Conservation (phyloP, 2,113 vertebrate species). For the Amphiprion ocellaris region DNA sequence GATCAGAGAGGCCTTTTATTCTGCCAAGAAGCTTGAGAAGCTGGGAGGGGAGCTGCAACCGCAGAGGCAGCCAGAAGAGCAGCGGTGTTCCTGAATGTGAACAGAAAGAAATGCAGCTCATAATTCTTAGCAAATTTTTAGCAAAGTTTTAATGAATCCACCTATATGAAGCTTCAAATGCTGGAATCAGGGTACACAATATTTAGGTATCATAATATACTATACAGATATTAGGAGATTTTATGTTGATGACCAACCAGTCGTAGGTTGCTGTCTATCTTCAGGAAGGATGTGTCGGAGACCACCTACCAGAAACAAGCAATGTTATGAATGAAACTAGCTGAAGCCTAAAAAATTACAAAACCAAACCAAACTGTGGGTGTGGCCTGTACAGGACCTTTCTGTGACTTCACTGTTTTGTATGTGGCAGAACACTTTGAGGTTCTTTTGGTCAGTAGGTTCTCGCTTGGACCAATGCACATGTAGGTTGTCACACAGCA, state of each 20-base stretch:
- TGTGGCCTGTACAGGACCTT: no score
- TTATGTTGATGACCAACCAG: background rate
- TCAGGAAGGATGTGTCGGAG: no score
- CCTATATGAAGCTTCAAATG: background rate
- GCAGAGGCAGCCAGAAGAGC: conserved; percentile 30
- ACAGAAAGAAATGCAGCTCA: conserved; percentile 8
- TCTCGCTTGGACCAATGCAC: no score
- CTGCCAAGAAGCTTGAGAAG: conserved; percentile 72
- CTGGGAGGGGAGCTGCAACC: conserved; percentile 15
- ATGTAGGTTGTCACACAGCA: no score
- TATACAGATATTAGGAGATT: no score
- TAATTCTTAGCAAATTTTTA: background rate
- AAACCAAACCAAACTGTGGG: no score
- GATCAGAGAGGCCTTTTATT: conserved; percentile 78
- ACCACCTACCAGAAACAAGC: no score
- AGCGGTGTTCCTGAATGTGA: conserved; percentile 10
- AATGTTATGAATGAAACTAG: no score
- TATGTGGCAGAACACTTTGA: no score
- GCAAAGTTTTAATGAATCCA: background rate
- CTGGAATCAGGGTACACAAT: background rate
- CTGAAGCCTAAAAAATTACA: no score
- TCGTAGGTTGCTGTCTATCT: background rate
- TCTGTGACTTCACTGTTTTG: no score
- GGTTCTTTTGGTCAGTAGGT: no score
- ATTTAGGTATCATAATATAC: background rate